phyloP scores from a whole-genome alignment of 2,888 invertebrate genomes.

The Blera fallax region DNA sequence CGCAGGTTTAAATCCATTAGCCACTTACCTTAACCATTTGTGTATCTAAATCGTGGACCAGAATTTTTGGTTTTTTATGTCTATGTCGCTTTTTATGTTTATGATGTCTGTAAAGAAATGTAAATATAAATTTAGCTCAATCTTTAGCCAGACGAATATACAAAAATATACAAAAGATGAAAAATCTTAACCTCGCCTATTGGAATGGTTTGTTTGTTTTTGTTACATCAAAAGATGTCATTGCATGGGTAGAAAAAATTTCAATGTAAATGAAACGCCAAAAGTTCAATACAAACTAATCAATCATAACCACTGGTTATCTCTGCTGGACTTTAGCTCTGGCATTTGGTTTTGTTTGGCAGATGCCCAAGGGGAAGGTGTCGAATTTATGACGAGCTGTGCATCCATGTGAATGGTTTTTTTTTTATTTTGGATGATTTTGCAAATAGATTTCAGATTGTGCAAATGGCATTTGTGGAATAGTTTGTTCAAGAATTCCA shows the following conservation, averaged over 20 bases:
- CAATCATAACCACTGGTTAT: constrained; percentile 32
- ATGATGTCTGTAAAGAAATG: constrained; percentile 78
- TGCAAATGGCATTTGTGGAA: background rate
- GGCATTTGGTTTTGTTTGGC: constrained; percentile 21
- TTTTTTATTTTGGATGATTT: background rate
- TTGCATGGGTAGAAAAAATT: background rate
- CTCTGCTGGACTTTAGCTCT: background rate
- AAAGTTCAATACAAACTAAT: constrained; percentile 35
- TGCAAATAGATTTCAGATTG: background rate
- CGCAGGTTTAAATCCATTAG: background rate
- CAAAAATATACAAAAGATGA: background rate
- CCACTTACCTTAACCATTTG: constrained; percentile 80
- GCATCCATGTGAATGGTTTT: background rate
- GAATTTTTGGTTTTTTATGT: constrained; percentile 82
- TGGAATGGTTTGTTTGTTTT: background rate
- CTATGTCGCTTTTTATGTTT: constrained; percentile 81
- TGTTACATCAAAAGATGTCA: constrained; percentile 15
- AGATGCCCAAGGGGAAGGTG: background rate
- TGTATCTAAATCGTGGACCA: constrained; percentile 82
- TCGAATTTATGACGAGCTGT: background rate
- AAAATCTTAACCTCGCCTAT: background rate
- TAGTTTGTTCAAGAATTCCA: background rate
- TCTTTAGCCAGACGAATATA: background rate
- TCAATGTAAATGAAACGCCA: background rate
- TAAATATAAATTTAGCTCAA: background rate